Percentiles rank a stretch among this genome's conserved stretches.
Conservation (phyloP, 2,888 invertebrate genomes). For the Leptura quadrifasciata region DNA sequence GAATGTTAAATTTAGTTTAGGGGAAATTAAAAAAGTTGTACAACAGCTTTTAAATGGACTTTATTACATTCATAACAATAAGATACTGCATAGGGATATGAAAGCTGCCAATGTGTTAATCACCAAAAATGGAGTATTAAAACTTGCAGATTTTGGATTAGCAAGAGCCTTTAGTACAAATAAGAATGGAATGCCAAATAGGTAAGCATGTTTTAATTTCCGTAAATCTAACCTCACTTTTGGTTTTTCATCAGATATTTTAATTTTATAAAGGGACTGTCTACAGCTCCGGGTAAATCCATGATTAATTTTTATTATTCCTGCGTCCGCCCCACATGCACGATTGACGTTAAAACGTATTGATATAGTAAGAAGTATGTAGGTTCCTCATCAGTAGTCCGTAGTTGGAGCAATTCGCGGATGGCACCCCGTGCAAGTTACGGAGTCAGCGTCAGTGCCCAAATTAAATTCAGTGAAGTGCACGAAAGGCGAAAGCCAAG, state of each 20-base stretch:
- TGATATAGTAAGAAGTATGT: no score
- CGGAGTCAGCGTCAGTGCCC: no score
- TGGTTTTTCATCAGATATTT: not conserved
- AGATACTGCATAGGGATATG: conserved; percentile 97
- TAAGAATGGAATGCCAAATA: conserved; percentile 88
- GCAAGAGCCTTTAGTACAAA: conserved; percentile 94
- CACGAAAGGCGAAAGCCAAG: no score
- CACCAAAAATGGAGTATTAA: conserved; percentile 94
- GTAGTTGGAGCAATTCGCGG: no score
- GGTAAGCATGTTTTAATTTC: conserved; percentile 66
- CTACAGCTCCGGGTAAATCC: no score
- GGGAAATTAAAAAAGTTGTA: conserved; percentile 97
- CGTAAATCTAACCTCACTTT: no score
- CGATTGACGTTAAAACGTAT: no score
- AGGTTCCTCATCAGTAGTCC: no score
- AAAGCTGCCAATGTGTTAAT: conserved; percentile 99
- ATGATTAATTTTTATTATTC: no score
- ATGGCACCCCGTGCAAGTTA: no score
- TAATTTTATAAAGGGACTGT: not conserved
- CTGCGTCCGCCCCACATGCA: no score
- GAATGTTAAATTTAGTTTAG: conserved; percentile 96
- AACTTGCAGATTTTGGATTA: conserved; percentile 97
- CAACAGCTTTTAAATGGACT: conserved; percentile 91
- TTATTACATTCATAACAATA: conserved; percentile 97
- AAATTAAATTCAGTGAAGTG: no score